A percentile compares a stretch with the other conserved stretches of the same genome.
Conservation (phyloP, 1,140 invertebrate species). For the Drosophila auraria region DNA sequence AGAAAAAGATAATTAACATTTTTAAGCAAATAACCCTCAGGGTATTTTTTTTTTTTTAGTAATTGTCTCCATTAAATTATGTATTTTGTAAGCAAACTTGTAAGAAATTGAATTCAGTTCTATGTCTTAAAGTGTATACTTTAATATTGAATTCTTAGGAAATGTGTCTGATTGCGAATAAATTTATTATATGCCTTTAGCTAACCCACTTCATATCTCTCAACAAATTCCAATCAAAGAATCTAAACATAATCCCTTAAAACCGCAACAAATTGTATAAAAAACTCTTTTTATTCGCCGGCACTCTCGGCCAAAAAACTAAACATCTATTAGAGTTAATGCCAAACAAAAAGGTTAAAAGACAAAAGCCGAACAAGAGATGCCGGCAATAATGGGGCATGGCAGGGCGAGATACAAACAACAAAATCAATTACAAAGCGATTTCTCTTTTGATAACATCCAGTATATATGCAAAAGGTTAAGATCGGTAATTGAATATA, state of each 20-base stretch:
- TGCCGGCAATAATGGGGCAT: constrained; percentile 54
- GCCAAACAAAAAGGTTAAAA: constrained; percentile 56
- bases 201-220: neutral
- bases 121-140: neutral
- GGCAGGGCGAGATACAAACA: constrained; percentile 45
- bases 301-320: constrained; percentile 56
- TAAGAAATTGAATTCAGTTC: too few relatives aligned
- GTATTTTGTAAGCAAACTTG: neutral
- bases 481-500: constrained; percentile 70
- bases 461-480: constrained; percentile 39
- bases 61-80: neutral
- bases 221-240: neutral
- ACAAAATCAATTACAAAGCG: constrained; percentile 75
- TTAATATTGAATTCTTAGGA: too few relatives aligned
- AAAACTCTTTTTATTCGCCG: constrained; percentile 46
- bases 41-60: too few relatives aligned
- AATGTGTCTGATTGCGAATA: too few relatives aligned
- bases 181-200: too few relatives aligned
- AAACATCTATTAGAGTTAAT: constrained; percentile 62
- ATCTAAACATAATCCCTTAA: constrained; percentile 24
- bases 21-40: neutral
- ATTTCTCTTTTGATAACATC: constrained; percentile 74
- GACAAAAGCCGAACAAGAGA: constrained; percentile 49
- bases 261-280: constrained; percentile 51
- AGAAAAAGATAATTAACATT: neutral